Evolutionary conservation across 2,888 invertebrate species (phyloP), one percentile per base, ranked within the genome.

Genomic region (Seira ritae): DNA sequence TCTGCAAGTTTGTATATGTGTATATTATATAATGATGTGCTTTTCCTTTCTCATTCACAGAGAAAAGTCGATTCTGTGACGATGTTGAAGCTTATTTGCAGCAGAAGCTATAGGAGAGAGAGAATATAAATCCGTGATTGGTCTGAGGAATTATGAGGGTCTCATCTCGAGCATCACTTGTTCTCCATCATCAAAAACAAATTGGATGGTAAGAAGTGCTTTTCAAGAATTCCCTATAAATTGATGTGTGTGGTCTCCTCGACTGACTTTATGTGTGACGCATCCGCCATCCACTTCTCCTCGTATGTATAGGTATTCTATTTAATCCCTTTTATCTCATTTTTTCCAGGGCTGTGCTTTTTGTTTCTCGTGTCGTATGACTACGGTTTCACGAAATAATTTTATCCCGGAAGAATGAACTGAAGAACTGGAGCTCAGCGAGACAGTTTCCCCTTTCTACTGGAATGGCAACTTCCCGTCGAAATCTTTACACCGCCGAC

Each of bases 391-490:
- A 85, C 85, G 70, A 86, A 88, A 31, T 79, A 87, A 88, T 85
- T n/a, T 84, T 87, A 84, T 87, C 87, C 68, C 84, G 85, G 73
- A 86, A 86, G 86, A 86, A 85, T 85, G 85, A 86, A 79, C 42
- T 84, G 70, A 71, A 78, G 67, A 73, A 46, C 55, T 76, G 68
- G 72, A 71, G 73, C 66, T 46, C 70, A 24, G 65, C 76, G 24
- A 78, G 80, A 65, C 78, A 80, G 67, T 80, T 86, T 55, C 89
- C 84, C 50, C 78, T 87, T 37, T 17, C 46, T 89, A 31, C 89
- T 87, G 20, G 88, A 89, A 81, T 89, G 89, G 89, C 89, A 88
- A 72, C 85, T 89, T 62, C 89, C 89, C 17, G 87, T 89, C 19
- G 87, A 89, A 80, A 79, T 84, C 37, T 87, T 88, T 68, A 70